These are phyloP conservation scores for Conus canariensis DNA, from an alignment of 2,888 invertebrate genomes.

Conservation along the genomic window DNA sequence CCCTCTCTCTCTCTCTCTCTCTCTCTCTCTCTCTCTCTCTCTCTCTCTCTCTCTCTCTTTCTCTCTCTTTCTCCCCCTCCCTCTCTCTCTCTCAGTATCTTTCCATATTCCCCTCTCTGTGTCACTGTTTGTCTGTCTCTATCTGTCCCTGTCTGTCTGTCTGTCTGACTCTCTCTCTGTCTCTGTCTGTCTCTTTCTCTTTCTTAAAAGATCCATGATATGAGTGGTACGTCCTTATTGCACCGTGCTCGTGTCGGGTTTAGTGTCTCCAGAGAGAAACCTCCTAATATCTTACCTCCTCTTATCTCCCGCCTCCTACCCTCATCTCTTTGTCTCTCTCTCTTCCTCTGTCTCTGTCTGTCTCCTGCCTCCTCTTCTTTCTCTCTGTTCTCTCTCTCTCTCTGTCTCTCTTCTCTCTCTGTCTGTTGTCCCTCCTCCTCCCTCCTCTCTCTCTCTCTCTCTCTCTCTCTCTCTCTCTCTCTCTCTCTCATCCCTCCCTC, in stretches of 20 bases:
- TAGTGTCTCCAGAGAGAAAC: too few species aligned
- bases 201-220: too few species aligned
- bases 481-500: not conserved
- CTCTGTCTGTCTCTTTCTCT: slow-evolving; percentile 3
- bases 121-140: not conserved
- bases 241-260: too few species aligned
- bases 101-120: not conserved
- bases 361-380: too few species aligned
- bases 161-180: not conserved
- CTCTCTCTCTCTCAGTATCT: not conserved
- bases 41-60: not conserved
- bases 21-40: not conserved
- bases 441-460: not conserved
- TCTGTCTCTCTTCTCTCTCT: not conserved
- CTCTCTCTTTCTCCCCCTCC: not conserved
- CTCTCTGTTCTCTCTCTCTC: too few species aligned
- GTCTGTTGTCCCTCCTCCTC: not conserved
- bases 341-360: too few species aligned
- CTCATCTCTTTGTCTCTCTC: not conserved
- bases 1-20: too few species aligned
- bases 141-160: not conserved
- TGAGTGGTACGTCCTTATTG: too few species aligned
- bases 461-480: too few species aligned
- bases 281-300: not conserved
- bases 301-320: not conserved